Evolutionary conservation across 2,797 vertebrate species (phyloP), one percentile per base, ranked within the genome.

Genomic region (Hybognathus amarus): DNA sequence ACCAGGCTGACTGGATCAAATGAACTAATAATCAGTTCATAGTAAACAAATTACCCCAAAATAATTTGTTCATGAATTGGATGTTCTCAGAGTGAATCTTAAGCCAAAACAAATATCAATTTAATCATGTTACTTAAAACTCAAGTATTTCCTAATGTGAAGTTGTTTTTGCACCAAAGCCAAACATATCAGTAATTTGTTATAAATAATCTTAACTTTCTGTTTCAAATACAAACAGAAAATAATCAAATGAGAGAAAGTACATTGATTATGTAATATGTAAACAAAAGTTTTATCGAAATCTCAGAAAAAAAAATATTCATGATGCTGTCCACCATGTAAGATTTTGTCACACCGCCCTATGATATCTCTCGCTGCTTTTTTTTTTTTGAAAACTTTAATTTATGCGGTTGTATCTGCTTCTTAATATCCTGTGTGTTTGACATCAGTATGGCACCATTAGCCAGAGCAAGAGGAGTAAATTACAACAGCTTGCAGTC

Each of bases 381-480:
- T 5, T 71, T 54, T 68, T 61, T 24, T 59, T 61, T 59, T 61
- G 67, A 52, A 59, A 38, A 47, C 66, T 88, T 88, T 90, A 92
- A 91, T 92, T 91, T 90, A 85, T 87, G 82, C 63, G 83, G 86
- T 88, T 93, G 92, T 91, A 89, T 92, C 89, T 89, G 90, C 90
- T 88, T 86, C 80, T 87, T 64, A 83, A 74, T 81, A 85, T 86
- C 80, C 85, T 85, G 71, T 90, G 90, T 83, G 87, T 89, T 90
- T 92, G 91, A 94, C 91, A 92, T 89, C 88, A 87, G 91, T 89
- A 85, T 88, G 91, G 93, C 90, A 94, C 92, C 91, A 93, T 94
- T 93, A 94, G 89, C 89, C 85, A 85, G 89, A 90, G 89, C 91
- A 84, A 84, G 91, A 87, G 86, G 86, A 89, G 88, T 93, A 93